Percentiles rank a stretch among this genome's conserved stretches.
Conservation (phyloP, 2,113 vertebrate species). For the Mixornis gularis region DNA sequence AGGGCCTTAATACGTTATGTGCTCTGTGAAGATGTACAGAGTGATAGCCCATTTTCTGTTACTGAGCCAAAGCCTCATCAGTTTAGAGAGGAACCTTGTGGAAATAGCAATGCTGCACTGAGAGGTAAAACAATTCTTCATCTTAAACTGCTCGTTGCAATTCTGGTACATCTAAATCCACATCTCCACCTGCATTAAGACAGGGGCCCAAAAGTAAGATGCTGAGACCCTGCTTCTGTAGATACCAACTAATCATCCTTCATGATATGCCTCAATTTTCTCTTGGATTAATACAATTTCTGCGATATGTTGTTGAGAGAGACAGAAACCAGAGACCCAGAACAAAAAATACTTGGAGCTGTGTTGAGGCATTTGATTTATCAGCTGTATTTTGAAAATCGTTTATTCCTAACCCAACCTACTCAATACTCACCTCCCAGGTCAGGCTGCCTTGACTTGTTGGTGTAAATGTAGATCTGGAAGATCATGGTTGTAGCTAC, state of each 20-base stretch:
- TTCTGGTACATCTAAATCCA: not conserved
- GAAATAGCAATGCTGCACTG: not conserved
- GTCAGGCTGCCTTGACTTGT: not conserved
- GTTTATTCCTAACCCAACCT: not conserved
- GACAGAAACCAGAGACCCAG: not conserved
- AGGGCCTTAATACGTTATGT: not conserved
- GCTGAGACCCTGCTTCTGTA: not conserved
- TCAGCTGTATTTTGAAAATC: not conserved
- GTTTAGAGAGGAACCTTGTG: not conserved
- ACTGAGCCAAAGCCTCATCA: not conserved
- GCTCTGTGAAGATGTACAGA: not conserved
- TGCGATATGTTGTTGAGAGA: not conserved
- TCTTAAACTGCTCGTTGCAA: not conserved
- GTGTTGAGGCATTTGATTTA: not conserved
- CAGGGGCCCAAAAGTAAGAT: not conserved
- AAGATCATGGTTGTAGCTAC: not conserved
- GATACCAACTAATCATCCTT: not conserved
- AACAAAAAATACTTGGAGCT: not conserved
- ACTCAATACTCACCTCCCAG: not conserved
- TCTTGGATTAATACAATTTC: not conserved
- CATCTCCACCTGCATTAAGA: not conserved
- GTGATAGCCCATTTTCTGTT: not conserved
- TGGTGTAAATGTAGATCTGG: not conserved
- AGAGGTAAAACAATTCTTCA: not conserved
- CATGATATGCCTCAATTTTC: not conserved